Percentiles rank a stretch among this genome's conserved stretches.
These are phyloP conservation scores for Agriopis leucophaearia DNA, from an alignment of 2,888 invertebrate genomes.

Conservation along the genomic window DNA sequence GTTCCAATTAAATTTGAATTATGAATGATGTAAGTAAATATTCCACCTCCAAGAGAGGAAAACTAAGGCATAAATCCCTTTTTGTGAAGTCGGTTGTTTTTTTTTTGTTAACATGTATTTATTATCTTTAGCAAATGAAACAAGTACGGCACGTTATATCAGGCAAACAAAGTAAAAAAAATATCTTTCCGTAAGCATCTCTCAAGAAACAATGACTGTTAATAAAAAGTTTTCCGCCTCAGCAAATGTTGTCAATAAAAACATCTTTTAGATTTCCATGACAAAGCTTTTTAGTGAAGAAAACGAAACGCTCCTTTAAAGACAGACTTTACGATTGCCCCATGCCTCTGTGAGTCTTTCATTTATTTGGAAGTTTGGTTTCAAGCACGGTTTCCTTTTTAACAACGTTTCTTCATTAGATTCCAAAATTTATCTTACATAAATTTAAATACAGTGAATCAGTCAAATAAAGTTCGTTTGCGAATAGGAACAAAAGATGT, in stretches of 20 bases:
- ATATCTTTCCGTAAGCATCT: slow-evolving; percentile 22
- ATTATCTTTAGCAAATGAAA: background rate
- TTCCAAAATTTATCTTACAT: slow-evolving; percentile 19
- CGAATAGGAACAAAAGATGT: slow-evolving; percentile 36
- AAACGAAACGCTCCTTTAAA: slow-evolving; percentile 33
- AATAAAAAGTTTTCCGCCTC: slow-evolving; percentile 39
- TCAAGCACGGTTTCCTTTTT: slow-evolving; percentile 13
- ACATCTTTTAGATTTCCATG: slow-evolving; percentile 39
- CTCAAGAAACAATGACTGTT: slow-evolving; percentile 34
- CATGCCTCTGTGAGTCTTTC: slow-evolving; percentile 19
- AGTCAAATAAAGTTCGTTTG: slow-evolving; percentile 24
- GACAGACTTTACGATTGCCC: slow-evolving; percentile 33
- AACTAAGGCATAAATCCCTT: too few relatives aligned
- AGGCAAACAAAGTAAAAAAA: slow-evolving; percentile 2
- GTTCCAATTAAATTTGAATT: background rate
- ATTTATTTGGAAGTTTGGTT: slow-evolving; percentile 26
- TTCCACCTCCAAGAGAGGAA: too few relatives aligned
- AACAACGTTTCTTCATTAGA: slow-evolving; percentile 21
- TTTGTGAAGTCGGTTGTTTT: too few relatives aligned
- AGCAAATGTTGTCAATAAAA: slow-evolving; percentile 36
- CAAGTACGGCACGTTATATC: background rate
- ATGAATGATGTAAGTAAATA: background rate
- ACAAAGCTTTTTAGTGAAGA: slow-evolving; percentile 38
- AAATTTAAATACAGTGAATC: slow-evolving; percentile 24
- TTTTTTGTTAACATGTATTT: too few relatives aligned